Base-by-base conservation (phyloP, 1,140 invertebrate genomes). In the Acromyrmex charruanus region DNA sequence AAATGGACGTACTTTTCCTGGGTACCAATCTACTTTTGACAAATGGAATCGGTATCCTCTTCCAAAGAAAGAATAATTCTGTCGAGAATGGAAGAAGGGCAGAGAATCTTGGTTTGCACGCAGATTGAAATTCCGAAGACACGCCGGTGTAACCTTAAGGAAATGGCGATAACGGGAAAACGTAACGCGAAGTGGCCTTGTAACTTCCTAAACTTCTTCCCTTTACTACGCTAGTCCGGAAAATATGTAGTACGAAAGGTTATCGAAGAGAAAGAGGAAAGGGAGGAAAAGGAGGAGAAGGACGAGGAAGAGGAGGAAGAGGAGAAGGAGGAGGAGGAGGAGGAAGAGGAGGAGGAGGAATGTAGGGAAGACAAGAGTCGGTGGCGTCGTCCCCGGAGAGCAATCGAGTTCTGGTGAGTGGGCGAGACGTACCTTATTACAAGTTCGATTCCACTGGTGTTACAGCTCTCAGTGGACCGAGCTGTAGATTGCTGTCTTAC, bases 401-500 rank as follows among this genome's bases (percentile, higher is more conserved):
- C 90, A 90, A 89, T 93, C 82, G 91, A 85, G 84, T 87, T 89
- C 82, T 87, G 85, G 88, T 79, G 91, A 92, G 88, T 87, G 89
- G 87, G 85, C 86, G 85, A 88, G 77, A 84, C 88, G 86, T 92
- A 93, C 89, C 92, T 93, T 93, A 94, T 94, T 93, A 93, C 93
- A 93, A 94, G 93, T 93, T 94, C 93, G 93, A 94, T 94, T 94
- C 90, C 88, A 90, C 89, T 77, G 69, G 89, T 77, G 90, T 93
- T 94, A 93, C 92, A 90, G 88, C 88, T 80, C 91, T 92, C 92
- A 55, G 88, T 74, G 92, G 93, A 92, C 86, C 90, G 59, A 69
- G 66, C 71, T 85, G 92, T 91, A 93, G 90, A 93, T 93, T 92
- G 92, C 87, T 90, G 87, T 92, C 90, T 90, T 90, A 90, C 88